These are phyloP conservation scores for Drosophila nannoptera DNA, from an alignment of 1,140 invertebrate species.

Conservation along the genomic window DNA sequence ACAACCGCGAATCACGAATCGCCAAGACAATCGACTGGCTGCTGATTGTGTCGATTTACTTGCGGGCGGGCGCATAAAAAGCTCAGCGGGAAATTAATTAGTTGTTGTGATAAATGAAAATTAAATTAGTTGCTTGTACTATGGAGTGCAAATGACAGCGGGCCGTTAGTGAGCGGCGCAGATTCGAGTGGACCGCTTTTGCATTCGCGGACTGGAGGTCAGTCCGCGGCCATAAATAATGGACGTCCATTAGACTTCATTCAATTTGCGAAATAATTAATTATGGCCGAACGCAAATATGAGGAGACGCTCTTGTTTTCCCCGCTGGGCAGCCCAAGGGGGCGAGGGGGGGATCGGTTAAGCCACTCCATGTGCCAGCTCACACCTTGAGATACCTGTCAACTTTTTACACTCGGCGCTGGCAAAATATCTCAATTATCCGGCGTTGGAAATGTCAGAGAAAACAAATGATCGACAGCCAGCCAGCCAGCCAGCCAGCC, in stretches of 20 bases:
- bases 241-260: constrained; percentile 19
- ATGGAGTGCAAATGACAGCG: constrained; percentile 40
- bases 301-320: constrained; percentile 1
- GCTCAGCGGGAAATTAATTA: constrained; percentile 74
- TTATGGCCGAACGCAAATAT: background rate
- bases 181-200: constrained; percentile 11
- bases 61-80: constrained; percentile 33
- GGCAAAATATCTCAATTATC: constrained; percentile 47
- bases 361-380: background rate
- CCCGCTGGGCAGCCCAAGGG: background rate
- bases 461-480: constrained; percentile 48
- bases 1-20: constrained; percentile 8
- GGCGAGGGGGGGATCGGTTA: background rate
- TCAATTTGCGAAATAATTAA: constrained; percentile 40
- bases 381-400: constrained; percentile 22
- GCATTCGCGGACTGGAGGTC: constrained; percentile 6
- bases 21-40: constrained; percentile 31
- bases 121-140: constrained; percentile 71
- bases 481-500: constrained; percentile 19
- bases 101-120: constrained; percentile 73
- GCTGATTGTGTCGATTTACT: constrained; percentile 42
- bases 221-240: constrained; percentile 16
- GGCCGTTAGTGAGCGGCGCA: constrained; percentile 18
- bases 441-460: constrained; percentile 31
- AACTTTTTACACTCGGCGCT: constrained; percentile 31